Percentiles rank a stretch among this genome's conserved stretches.
Conservation (phyloP, 2,113 vertebrate species). For the Lasiurus cinereus region DNA sequence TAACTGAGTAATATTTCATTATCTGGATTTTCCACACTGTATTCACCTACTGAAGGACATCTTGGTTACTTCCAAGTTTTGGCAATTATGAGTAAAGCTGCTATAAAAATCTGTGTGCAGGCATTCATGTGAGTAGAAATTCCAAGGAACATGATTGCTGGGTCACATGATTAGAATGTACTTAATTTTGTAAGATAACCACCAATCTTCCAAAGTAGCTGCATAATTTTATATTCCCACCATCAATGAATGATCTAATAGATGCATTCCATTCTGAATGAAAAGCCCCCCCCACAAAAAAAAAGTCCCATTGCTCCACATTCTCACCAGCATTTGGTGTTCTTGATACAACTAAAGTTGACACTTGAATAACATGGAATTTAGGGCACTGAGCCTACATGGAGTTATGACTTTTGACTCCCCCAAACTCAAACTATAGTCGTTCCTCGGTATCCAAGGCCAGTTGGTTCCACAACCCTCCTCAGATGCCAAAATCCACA, state of each 20-base stretch:
- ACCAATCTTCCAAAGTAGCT: background rate
- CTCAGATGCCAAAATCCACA: background rate
- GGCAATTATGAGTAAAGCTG: background rate
- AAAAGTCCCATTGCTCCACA: background rate
- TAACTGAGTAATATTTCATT: background rate
- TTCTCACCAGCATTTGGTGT: background rate
- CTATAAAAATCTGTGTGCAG: background rate
- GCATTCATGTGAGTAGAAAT: background rate
- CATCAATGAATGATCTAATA: too few species aligned
- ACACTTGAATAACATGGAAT: background rate
- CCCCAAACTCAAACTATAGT: background rate
- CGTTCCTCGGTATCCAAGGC: background rate
- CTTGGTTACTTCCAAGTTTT: background rate
- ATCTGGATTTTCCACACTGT: background rate
- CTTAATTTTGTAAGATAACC: background rate
- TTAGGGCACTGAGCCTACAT: background rate
- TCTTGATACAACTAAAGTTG: background rate
- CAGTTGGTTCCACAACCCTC: background rate
- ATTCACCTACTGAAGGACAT: background rate
- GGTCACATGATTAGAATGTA: background rate
- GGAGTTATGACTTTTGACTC: background rate
- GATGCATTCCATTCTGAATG: background rate
- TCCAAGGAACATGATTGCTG: background rate
- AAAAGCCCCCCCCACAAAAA: too few species aligned
- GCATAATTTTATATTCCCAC: too few species aligned